These are phyloP conservation scores for Uria aalge DNA, from an alignment of 2,113 vertebrate genomes.

Conservation along the genomic window DNA sequence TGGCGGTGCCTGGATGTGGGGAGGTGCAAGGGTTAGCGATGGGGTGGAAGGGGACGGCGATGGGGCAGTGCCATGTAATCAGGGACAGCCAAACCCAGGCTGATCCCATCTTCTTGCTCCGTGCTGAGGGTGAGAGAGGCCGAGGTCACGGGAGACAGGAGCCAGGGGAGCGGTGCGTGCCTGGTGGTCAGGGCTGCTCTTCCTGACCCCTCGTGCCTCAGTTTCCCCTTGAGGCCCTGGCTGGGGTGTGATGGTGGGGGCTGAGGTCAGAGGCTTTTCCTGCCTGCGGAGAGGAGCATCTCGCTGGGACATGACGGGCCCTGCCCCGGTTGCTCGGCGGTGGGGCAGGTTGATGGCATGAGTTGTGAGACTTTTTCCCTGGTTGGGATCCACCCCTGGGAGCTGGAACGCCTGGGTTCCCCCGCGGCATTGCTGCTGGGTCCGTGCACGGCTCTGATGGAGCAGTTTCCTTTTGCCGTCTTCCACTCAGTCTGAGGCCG, in stretches of 20 bases:
- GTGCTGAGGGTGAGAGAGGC: background rate
- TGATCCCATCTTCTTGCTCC: background rate
- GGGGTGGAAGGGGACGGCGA: background rate
- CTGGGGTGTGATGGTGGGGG: background rate
- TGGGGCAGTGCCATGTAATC: background rate
- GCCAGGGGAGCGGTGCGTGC: background rate
- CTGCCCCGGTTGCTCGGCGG: background rate
- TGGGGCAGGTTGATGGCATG: background rate
- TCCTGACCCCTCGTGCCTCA: background rate
- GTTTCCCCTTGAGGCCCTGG: background rate
- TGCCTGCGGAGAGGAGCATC: background rate
- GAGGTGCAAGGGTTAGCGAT: background rate
- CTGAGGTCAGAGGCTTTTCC: background rate
- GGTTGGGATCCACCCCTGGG: background rate
- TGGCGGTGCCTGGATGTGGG: background rate
- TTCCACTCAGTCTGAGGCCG: background rate
- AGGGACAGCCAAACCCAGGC: background rate
- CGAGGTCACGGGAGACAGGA: background rate
- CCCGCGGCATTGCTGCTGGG: background rate
- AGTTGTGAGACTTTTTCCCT: background rate
- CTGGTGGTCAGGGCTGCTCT: background rate
- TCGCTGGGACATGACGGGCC: fast-evolving
- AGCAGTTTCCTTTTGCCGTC: background rate
- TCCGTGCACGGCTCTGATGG: background rate
- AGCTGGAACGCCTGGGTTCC: background rate